Evolutionary conservation across 1,140 invertebrate genomes (phyloP).

Genomic region (Lordiphosa collinella): DNA sequence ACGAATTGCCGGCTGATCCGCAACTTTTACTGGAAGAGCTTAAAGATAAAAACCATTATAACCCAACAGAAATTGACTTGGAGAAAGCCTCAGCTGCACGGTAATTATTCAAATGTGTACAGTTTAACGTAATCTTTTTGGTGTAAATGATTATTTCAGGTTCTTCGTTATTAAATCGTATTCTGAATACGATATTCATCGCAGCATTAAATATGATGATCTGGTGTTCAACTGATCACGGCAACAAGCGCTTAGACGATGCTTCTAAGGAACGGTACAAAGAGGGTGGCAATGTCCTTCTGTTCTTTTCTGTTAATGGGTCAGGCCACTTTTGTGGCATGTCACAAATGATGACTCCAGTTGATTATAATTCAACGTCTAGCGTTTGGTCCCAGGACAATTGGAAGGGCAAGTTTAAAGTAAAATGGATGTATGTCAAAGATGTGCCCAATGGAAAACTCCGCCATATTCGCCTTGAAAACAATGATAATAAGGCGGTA

Average conservation of each 20-base stretch:
- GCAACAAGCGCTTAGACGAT: constrained; percentile 95
- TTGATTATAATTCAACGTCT: constrained; percentile 95
- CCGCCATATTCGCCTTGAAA: constrained; percentile 96
- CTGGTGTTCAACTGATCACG: constrained; percentile 99
- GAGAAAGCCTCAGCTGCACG: constrained; percentile 87
- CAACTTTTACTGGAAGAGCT: constrained; percentile 85
- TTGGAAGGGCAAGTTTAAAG: constrained; percentile 93
- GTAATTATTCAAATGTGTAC: constrained; percentile 24
- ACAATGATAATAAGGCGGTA: constrained; percentile 99
- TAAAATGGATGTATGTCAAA: constrained; percentile 99
- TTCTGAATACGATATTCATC: constrained; percentile 98
- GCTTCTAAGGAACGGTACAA: constrained; percentile 92
- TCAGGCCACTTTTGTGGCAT: constrained; percentile 99
- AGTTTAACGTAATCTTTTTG: neutral
- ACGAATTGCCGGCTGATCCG: constrained; percentile 53
- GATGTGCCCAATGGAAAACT: constrained; percentile 94
- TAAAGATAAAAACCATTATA: constrained; percentile 96
- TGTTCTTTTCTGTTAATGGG: constrained; percentile 98
- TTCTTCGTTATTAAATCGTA: constrained; percentile 99
- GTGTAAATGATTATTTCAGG: constrained; percentile 73
- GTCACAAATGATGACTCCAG: constrained; percentile 96
- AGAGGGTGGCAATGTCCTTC: constrained; percentile 91
- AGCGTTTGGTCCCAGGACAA: constrained; percentile 97
- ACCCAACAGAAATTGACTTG: constrained; percentile 95
- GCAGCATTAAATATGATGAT: constrained; percentile 99